Evolutionary conservation across 1,140 invertebrate species (phyloP).

Genomic region (Streblospio benedicti): DNA sequence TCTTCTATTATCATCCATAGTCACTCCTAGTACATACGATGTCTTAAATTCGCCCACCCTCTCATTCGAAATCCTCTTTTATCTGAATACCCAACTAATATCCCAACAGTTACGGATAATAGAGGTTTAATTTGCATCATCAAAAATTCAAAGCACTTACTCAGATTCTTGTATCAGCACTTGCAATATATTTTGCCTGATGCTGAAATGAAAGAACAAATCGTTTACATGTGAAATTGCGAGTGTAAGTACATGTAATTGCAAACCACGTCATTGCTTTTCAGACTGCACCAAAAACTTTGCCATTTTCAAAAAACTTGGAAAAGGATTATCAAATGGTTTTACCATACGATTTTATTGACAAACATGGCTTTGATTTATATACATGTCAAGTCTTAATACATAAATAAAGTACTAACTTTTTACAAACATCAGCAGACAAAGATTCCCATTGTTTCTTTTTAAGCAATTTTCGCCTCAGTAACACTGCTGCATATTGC

Average conservation of each 20-base stretch:
- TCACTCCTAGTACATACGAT: too few relatives aligned
- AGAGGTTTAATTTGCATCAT: too few relatives aligned
- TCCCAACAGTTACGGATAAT: too few relatives aligned
- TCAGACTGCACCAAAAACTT: not conserved
- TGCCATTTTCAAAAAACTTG: not conserved
- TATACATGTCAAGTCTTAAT: not conserved
- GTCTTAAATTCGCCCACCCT: too few relatives aligned
- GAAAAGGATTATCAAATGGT: too few relatives aligned
- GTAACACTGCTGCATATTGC: slow-evolving; percentile 41
- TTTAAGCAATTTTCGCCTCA: slow-evolving; percentile 37
- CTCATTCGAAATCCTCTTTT: too few relatives aligned
- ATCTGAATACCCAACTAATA: too few relatives aligned
- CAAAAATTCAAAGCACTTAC: too few relatives aligned
- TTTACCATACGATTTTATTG: too few relatives aligned
- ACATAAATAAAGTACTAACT: slow-evolving; percentile 20
- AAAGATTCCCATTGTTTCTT: slow-evolving; percentile 33
- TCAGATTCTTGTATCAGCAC: slow-evolving; percentile 31
- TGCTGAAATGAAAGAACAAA: slow-evolving; percentile 26
- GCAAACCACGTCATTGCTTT: not conserved
- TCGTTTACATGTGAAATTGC: not conserved
- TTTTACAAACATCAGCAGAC: slow-evolving; percentile 26
- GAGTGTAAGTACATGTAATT: not conserved
- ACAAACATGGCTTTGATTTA: too few relatives aligned
- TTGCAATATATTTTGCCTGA: slow-evolving; percentile 32
- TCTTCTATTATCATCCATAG: too few relatives aligned